Conservation (phyloP, 2,797 vertebrate species). For the Podarcis lilfordi region DNA sequence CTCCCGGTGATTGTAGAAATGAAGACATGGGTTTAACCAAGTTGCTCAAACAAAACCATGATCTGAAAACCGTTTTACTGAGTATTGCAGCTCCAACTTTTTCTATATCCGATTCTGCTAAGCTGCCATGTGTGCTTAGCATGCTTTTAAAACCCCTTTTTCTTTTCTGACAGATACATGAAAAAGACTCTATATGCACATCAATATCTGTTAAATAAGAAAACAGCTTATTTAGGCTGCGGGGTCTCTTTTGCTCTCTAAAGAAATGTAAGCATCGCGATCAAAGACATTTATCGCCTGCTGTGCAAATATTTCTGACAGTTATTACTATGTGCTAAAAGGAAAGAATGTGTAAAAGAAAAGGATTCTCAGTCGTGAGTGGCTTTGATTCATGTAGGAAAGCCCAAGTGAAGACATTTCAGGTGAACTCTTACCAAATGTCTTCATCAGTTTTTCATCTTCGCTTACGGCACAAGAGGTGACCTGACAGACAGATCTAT, state of each 20-base stretch:
- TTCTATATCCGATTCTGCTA: not conserved
- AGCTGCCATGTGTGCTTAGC: not conserved
- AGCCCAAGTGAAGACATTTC: constrained; percentile 10
- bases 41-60: not conserved
- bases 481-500: not conserved
- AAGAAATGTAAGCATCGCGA: not conserved
- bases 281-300: constrained; percentile 24
- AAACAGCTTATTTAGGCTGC: not conserved
- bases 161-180: not conserved
- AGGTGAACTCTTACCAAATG: constrained; percentile 8
- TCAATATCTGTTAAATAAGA: not conserved
- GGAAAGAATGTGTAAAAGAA: constrained; percentile 20
- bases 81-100: not conserved
- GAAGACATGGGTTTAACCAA: not conserved
- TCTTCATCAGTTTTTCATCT: constrained; percentile 3
- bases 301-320: constrained; percentile 2
- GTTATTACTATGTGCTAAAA: constrained; percentile 12
- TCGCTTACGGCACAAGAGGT: constrained; percentile 6
- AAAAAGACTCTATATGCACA: not conserved
- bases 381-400: constrained; percentile 13
- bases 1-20: not conserved
- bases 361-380: not conserved
- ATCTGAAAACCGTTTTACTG: not conserved
- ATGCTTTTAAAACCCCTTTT: not conserved
- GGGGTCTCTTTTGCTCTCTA: not conserved